These are phyloP conservation scores for Eudasyphora cyanicolor DNA, from an alignment of 2,888 invertebrate species.

Conservation along the genomic window DNA sequence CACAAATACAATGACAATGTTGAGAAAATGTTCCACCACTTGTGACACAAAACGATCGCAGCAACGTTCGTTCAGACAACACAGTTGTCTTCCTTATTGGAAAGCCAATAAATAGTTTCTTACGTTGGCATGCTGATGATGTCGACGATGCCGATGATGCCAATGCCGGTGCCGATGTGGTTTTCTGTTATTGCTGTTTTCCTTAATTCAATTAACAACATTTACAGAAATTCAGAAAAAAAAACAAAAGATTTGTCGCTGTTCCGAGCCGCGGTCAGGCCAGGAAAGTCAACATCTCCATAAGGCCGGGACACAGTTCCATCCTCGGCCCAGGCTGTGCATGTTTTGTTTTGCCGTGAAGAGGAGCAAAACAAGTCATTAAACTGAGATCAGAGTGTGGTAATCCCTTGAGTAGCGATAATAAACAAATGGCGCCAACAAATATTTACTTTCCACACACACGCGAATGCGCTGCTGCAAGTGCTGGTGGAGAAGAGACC, in stretches of 20 bases:
- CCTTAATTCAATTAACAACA: conserved; percentile 62
- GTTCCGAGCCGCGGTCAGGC: neutral
- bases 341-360: neutral
- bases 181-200: conserved; percentile 1
- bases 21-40: neutral
- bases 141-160: neutral
- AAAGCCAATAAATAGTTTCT: neutral
- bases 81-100: neutral
- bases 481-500: neutral
- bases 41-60: neutral
- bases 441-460: conserved; percentile 53
- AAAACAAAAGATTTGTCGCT: conserved; percentile 46
- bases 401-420: conserved; percentile 62
- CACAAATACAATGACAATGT: neutral
- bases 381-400: conserved; percentile 54
- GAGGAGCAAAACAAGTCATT: conserved; percentile 58
- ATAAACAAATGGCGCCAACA: conserved; percentile 65
- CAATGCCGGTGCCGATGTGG: neutral
- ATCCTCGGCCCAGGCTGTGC: neutral
- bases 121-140: neutral
- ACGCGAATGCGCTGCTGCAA: conserved; percentile 22
- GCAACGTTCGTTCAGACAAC: neutral
- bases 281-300: neutral
- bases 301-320: neutral
- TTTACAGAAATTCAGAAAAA: conserved; percentile 42